Percentiles rank a stretch among this genome's conserved stretches.
Conservation (phyloP, 2,113 vertebrate species). For the Corapipo altera region DNA sequence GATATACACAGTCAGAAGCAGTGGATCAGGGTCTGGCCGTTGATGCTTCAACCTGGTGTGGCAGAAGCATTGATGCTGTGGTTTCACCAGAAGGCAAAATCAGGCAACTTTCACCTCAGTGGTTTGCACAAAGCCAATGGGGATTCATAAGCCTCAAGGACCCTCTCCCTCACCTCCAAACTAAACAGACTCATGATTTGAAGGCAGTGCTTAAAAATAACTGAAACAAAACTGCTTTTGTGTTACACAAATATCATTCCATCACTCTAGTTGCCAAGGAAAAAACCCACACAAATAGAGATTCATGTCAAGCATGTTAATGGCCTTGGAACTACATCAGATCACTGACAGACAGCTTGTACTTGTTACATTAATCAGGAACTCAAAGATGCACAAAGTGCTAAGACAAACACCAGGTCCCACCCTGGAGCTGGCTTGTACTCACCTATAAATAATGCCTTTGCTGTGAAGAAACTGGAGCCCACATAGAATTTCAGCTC, state of each 20-base stretch:
- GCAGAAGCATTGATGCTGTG: neutral
- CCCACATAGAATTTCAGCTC: conserved; percentile 92
- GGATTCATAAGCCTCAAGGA: neutral
- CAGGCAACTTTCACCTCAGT: neutral
- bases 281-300: neutral
- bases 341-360: neutral
- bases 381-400: neutral
- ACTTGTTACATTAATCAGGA: neutral
- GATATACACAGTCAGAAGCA: neutral
- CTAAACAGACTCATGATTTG: neutral
- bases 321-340: neutral
- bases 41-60: neutral
- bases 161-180: neutral
- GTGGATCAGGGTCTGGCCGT: neutral
- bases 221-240: conserved; percentile 34
- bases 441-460: conserved; percentile 96
- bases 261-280: conserved; percentile 6
- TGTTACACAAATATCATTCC: neutral
- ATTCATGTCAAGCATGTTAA: neutral
- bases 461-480: conserved; percentile 94
- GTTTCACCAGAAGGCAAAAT: neutral
- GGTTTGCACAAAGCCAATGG: neutral
- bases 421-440: neutral
- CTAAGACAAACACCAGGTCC: neutral
- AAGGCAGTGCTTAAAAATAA: neutral